These are phyloP conservation scores for Galaxea fascicularis DNA, from an alignment of 92 coral and sea anemone species.

Conservation along the genomic window DNA sequence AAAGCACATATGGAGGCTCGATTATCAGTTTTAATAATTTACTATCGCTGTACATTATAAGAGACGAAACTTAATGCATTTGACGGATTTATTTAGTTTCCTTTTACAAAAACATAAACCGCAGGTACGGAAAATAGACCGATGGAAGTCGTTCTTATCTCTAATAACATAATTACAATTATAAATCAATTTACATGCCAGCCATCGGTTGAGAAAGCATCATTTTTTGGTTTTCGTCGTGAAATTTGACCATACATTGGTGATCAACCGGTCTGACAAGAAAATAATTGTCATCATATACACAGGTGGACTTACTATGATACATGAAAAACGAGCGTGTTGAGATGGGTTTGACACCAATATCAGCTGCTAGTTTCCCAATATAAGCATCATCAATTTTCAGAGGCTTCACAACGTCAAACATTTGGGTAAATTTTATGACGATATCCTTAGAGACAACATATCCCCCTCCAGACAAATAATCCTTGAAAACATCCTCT, in stretches of 20 bases:
- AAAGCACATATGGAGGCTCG: too few relatives aligned
- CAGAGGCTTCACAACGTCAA: constrained; percentile 38
- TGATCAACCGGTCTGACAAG: constrained; percentile 27
- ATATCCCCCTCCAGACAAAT: constrained; percentile 59
- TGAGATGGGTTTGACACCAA: constrained; percentile 38
- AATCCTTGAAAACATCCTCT: constrained; percentile 34
- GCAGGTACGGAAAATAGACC: too few relatives aligned
- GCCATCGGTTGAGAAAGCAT: constrained; percentile 14
- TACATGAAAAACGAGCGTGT: constrained; percentile 43
- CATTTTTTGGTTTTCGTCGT: constrained; percentile 16
- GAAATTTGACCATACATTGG: constrained; percentile 29
- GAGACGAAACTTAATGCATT: too few relatives aligned
- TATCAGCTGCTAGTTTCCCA: constrained; percentile 38
- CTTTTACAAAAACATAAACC: too few relatives aligned
- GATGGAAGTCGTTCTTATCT: too few relatives aligned
- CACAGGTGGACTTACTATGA: constrained; percentile 1
- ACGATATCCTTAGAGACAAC: constrained; percentile 60
- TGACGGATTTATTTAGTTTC: too few relatives aligned
- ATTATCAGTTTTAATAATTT: too few relatives aligned
- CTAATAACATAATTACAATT: too few relatives aligned
- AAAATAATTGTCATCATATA: neutral
- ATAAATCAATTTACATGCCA: neutral
- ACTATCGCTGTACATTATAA: too few relatives aligned
- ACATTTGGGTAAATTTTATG: constrained; percentile 30
- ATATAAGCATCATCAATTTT: constrained; percentile 58